Conservation (phyloP, 1,140 invertebrate genomes). For the Teleogryllus occipitalis region DNA sequence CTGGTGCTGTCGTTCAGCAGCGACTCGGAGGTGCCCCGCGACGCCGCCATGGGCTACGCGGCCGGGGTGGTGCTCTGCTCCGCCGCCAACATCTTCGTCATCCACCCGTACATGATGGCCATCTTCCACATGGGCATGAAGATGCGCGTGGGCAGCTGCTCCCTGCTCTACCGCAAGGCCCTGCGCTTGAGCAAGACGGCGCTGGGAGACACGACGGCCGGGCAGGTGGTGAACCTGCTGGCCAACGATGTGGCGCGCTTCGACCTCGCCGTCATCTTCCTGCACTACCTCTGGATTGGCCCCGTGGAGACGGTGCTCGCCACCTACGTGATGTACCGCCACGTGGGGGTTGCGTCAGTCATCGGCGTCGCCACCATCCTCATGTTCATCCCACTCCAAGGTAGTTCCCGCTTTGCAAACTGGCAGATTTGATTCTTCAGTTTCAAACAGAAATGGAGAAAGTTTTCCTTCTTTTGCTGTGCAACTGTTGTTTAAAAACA, state of each 20-base stretch:
- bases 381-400: constrained; percentile 75
- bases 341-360: constrained; percentile 64
- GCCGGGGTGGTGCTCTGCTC: constrained; percentile 46
- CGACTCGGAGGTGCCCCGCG: constrained; percentile 35
- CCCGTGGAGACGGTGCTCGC: constrained; percentile 70
- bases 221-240: constrained; percentile 85
- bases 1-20: constrained; percentile 34
- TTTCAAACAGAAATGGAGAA: too few relatives aligned
- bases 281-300: constrained; percentile 73
- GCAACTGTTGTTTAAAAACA: too few relatives aligned
- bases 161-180: constrained; percentile 44
- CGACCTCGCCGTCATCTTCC: constrained; percentile 55
- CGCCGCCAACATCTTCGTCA: constrained; percentile 53
- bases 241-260: constrained; percentile 79
- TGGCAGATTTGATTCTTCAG: too few relatives aligned
- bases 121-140: constrained; percentile 60
- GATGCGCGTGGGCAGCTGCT: constrained; percentile 44
- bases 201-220: constrained; percentile 66
- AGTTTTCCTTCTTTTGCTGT: too few relatives aligned
- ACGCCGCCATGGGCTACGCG: constrained; percentile 46
- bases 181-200: constrained; percentile 47
- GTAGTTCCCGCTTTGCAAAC: constrained; percentile 35
- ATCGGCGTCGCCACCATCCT: constrained; percentile 70
- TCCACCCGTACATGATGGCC: constrained; percentile 71
- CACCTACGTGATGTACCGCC: constrained; percentile 63